Evolutionary conservation across 2,888 invertebrate species (phyloP), one percentile per base, ranked within the genome.

Genomic region (Fragum whitleyi): DNA sequence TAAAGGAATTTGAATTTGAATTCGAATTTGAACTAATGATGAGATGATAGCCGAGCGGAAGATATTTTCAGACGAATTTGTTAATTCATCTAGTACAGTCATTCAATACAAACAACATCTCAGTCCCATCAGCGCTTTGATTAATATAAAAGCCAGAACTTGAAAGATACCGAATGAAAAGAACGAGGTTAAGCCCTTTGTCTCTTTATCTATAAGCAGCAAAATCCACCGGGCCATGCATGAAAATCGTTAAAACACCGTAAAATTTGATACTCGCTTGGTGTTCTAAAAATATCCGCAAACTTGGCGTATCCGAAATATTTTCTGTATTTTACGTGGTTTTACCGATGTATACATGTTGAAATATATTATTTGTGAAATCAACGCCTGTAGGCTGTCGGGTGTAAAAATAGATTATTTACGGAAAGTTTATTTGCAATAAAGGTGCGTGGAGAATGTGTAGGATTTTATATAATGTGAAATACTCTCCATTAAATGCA

Each of bases 231-330:
- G 47, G 2, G 47, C 14, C 47, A 14, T 61, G 26, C 26, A 14
- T 61, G 61, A 61, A 61, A 61, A 61, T 61, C 61, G 61, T 61
- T 61, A 61, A 61, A 61, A 61, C 23, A 19, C 32, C 28, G n/a
- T 61, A 61, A 61, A 61, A 21, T 28, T 61, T 61, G 61, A 61
- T 61, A 61, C 61, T 61, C 61, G 61, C 29, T 29, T 11, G 32
- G 61, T 16, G 29, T 61, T 61, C 61, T 61, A 61, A 61, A 61
- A 61, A 61, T 61, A 61, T 26, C 28, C 57, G 57, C 57, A 57
- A 21, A 57, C 23, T 57, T 23, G 14, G 57, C 21, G 57, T 57
- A 57, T 57, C 57, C 57, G 57, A 57, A 57, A 57, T 57, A 57
- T 21, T 57, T 57, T 57, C 47, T 47, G 47, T 47, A 47, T 47